Percentiles rank a stretch among this genome's conserved stretches.
Evolutionary conservation across 2,113 vertebrate genomes (phyloP).

Genomic region (Gorsachius goisagi): DNA sequence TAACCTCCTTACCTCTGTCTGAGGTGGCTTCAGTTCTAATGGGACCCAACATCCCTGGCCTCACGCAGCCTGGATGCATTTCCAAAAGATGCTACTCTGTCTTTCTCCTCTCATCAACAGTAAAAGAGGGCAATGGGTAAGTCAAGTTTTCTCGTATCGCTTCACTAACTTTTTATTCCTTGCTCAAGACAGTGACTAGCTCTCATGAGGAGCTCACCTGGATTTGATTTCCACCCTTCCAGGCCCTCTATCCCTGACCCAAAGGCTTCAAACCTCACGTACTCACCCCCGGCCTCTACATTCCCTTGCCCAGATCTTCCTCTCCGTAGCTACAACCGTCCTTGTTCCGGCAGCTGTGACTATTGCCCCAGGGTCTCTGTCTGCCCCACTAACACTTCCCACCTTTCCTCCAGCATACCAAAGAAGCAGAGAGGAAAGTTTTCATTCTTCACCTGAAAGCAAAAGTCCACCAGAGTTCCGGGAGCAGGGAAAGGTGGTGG

Average conservation of each 20-base stretch:
- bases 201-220: background rate
- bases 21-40: background rate
- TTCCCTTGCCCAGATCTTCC: background rate
- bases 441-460: background rate
- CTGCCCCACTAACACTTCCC: background rate
- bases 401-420: background rate
- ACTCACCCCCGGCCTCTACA: background rate
- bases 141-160: background rate
- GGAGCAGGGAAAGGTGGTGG: background rate
- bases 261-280: rapidly evolving
- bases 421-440: background rate
- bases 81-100: background rate
- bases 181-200: background rate
- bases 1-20: background rate
- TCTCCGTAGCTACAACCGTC: background rate
- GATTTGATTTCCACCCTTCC: background rate
- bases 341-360: background rate
- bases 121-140: background rate
- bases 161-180: background rate
- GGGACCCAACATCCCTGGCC: background rate
- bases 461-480: background rate
- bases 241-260: background rate
- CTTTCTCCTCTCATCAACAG: background rate
- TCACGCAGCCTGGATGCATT: background rate
- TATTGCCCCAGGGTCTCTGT: background rate